These are phyloP conservation scores for Oostethus manadensis DNA, from an alignment of 2,113 vertebrate genomes.

Conservation along the genomic window DNA sequence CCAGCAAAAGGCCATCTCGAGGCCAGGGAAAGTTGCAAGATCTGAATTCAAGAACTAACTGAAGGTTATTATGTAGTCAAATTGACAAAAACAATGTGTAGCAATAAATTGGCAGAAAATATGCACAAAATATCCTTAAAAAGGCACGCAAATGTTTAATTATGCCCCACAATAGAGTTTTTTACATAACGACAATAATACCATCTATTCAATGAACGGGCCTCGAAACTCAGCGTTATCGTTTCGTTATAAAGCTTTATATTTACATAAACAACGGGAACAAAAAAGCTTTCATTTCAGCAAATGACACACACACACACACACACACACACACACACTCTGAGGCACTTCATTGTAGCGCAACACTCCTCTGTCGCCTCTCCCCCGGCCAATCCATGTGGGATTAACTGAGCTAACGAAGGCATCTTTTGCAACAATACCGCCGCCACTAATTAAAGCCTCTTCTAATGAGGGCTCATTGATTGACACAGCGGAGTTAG, in stretches of 20 bases:
- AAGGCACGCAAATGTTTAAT: too few relatives aligned
- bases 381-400: slow-evolving; percentile 51
- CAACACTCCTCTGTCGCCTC: slow-evolving; percentile 10
- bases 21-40: too few relatives aligned
- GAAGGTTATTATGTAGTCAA: too few relatives aligned
- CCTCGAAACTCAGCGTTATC: neutral
- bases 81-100: too few relatives aligned
- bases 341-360: slow-evolving; percentile 16
- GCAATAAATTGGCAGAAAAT: too few relatives aligned
- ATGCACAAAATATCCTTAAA: too few relatives aligned
- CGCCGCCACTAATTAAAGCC: slow-evolving; percentile 72
- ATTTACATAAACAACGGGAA: neutral
- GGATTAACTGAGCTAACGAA: slow-evolving; percentile 69
- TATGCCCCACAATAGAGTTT: too few relatives aligned
- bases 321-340: neutral
- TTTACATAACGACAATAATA: neutral
- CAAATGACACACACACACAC: slow-evolving; percentile 4
- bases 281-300: slow-evolving; percentile 11
- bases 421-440: slow-evolving; percentile 53
- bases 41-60: too few relatives aligned
- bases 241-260: too few relatives aligned
- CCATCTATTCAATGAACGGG: neutral
- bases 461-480: slow-evolving; percentile 73
- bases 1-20: too few relatives aligned
- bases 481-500: slow-evolving; percentile 73